Conservation (phyloP, 2,113 vertebrate species). For the Melanocharis versteri region DNA sequence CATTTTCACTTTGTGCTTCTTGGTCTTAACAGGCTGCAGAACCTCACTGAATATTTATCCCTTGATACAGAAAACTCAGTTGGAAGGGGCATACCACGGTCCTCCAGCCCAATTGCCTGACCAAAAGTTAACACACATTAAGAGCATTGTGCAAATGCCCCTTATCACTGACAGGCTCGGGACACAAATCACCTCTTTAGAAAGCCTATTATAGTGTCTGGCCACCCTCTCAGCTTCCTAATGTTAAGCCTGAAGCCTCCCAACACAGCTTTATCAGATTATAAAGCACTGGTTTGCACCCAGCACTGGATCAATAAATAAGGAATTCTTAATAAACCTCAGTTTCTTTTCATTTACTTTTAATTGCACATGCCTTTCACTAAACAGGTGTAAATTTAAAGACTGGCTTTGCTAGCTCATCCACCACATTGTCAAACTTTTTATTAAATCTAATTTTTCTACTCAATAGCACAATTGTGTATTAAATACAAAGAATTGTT, state of each 20-base stretch:
- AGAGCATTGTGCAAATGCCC: background rate
- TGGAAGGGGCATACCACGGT: accelerated
- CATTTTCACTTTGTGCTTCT: background rate
- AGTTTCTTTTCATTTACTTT: background rate
- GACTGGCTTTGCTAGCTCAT: background rate
- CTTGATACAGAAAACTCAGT: background rate
- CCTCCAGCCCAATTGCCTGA: background rate
- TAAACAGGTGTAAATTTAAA: background rate
- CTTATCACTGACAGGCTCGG: background rate
- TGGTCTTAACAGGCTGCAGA: background rate
- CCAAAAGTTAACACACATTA: background rate
- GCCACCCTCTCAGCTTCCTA: background rate
- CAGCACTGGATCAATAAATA: background rate
- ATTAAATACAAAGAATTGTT: background rate
- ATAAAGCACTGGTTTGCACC: background rate
- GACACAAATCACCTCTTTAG: background rate
- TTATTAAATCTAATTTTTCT: background rate
- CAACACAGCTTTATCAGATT: background rate
- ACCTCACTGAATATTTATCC: background rate
- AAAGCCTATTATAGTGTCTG: background rate
- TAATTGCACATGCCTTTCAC: background rate
- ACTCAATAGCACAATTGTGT: background rate
- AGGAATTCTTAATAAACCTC: background rate
- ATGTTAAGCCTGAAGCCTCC: background rate
- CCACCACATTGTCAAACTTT: background rate